phyloP scores from a whole-genome alignment of 2,888 invertebrate species.

The Venustoraphidia nigricollis region DNA sequence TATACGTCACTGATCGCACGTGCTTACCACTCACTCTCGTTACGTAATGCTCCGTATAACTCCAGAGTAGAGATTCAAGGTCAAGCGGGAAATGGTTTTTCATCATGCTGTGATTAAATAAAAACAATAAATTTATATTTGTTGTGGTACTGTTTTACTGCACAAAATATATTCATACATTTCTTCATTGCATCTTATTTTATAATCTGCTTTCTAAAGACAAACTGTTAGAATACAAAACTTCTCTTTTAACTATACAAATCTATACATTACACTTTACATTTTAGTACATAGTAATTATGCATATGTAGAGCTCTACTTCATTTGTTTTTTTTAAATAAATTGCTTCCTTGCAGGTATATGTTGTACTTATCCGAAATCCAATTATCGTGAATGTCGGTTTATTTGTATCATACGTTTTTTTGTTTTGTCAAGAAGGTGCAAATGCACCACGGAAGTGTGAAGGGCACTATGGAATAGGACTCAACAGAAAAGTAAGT shows the following conservation, averaged over 20 bases:
- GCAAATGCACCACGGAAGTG: too few species aligned
- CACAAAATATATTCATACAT: constrained; percentile 33
- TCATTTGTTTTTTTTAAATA: background rate
- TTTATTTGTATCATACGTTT: constrained; percentile 1
- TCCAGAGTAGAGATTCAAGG: too few species aligned
- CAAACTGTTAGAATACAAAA: constrained; percentile 1
- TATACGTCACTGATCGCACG: too few species aligned
- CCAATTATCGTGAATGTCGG: background rate
- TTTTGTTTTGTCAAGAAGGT: too few species aligned
- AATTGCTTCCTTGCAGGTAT: constrained; percentile 3
- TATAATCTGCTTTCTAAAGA: constrained; percentile 2
- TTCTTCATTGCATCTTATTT: constrained; percentile 25
- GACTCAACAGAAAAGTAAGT: background rate
- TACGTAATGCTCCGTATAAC: too few species aligned
- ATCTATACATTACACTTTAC: constrained; percentile 4
- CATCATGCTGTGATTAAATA: too few species aligned
- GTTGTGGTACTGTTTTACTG: constrained; percentile 30
- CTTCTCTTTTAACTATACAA: constrained; percentile 21
- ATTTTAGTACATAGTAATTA: background rate
- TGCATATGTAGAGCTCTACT: background rate
- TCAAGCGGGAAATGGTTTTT: too few species aligned
- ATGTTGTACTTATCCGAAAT: constrained; percentile 1
- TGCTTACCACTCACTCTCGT: too few species aligned
- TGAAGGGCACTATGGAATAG: too few species aligned
- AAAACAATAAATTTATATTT: constrained; percentile 5